Evolutionary conservation across 2,113 vertebrate genomes (phyloP), one percentile per base, ranked within the genome.

Genomic region (Oenanthe oenanthe): DNA sequence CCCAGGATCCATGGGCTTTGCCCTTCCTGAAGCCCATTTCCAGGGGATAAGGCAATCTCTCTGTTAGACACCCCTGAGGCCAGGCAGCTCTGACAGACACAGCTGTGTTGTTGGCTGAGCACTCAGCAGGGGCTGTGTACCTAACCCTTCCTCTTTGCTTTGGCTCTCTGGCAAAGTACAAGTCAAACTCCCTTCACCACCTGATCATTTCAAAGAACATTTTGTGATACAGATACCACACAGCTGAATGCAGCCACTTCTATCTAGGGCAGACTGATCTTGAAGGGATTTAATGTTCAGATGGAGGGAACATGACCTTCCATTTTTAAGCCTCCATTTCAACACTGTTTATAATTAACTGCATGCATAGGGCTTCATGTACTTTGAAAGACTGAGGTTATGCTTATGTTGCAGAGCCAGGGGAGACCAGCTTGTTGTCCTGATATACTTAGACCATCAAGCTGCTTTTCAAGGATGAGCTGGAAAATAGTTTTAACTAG

Each of bases 251-350:
- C 57, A 95, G 87, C 40, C 54, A 54, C 77, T 92, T 72, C 62
- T 94, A 91, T 94, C 91, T 95, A 87, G 95, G 95, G 77, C 96
- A 93, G 60, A 47, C 67, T 86, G 88, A 94, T 95, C 91, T 93
- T 92, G 84, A 92, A 93, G 62, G 84, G 80, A 95, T 95, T 96
- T 95, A 92, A 84, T 89, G 91, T 95, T 91, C 93, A 95, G 80
- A 72, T 79, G 77, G 70, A 94, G 20, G n/a, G 91, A 95, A 91
- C 86, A 93, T 0, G 17, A 95, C 80, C 91, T 97, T 97, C 93
- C 80, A 28, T 89, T 97, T 93, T 95, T 87, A 96, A 93, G 80
- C 73, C 89, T 92, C 70, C 83, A 91, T 95, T 94, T 92, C 50
- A 75, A 75, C 61, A 22, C 70, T 89, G 85, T 86, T 91, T 93